phyloP scores from a whole-genome alignment of 2,888 invertebrate species.

The Lasioglossum pauxillum region DNA sequence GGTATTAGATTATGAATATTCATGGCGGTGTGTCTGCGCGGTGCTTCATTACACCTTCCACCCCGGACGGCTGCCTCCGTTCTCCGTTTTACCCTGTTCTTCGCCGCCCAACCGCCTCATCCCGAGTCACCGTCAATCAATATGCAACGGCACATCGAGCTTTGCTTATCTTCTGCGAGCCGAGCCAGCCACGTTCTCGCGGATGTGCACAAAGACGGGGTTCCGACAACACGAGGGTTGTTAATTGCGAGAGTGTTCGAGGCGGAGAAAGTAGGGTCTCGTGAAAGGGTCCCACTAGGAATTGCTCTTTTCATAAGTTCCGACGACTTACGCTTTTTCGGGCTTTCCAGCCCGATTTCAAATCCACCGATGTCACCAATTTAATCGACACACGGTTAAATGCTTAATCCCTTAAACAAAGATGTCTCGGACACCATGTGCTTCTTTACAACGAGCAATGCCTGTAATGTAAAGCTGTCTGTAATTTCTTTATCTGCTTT shows the following conservation, averaged over 20 bases:
- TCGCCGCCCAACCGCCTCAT: constrained; percentile 62
- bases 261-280: constrained; percentile 1
- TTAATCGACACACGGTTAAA: not conserved
- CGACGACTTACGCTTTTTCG: not conserved
- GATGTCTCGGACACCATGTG: no score
- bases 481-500: no score
- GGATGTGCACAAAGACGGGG: constrained; percentile 52
- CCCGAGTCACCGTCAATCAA: constrained; percentile 80
- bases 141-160: constrained; percentile 83
- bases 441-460: no score
- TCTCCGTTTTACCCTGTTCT: constrained; percentile 70
- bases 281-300: not conserved
- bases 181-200: constrained; percentile 58
- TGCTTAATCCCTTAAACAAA: no score
- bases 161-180: constrained; percentile 81
- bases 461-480: no score
- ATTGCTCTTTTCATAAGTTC: not conserved
- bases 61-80: constrained; percentile 54
- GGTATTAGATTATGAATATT: constrained; percentile 85
- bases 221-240: constrained; percentile 46
- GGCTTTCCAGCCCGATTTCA: not conserved
- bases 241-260: constrained; percentile 43
- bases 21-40: constrained; percentile 84
- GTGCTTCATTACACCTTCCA: constrained; percentile 84
- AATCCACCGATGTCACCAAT: constrained; percentile 8